Evolutionary conservation across 2,888 invertebrate genomes (phyloP).

Genomic region (Terebella lapidaria): DNA sequence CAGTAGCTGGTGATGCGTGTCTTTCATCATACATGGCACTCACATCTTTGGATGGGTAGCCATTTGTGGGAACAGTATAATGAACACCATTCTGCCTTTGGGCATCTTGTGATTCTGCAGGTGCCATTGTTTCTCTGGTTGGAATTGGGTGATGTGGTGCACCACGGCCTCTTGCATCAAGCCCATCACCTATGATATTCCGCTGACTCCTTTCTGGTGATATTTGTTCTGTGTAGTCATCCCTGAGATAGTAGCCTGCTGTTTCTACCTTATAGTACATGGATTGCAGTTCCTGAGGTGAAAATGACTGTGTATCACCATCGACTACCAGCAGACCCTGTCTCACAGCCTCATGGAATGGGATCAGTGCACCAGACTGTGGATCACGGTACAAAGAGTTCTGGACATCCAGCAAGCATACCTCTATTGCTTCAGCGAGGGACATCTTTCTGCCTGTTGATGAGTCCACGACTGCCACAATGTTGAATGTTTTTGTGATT

Average conservation of each 20-base stretch:
- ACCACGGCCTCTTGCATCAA: not conserved
- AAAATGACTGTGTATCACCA: not conserved
- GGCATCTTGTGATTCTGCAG: too few relatives aligned
- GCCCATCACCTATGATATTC: too few relatives aligned
- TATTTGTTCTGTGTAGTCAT: not conserved
- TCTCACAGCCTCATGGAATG: conserved; percentile 71
- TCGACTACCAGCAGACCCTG: conserved; percentile 64
- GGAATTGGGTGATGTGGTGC: too few relatives aligned
- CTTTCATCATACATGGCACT: too few relatives aligned
- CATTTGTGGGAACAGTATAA: too few relatives aligned
- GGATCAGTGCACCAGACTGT: conserved; percentile 55
- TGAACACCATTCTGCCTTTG: too few relatives aligned
- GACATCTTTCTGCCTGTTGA: conserved; percentile 67
- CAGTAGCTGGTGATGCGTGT: not conserved
- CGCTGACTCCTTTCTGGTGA: too few relatives aligned
- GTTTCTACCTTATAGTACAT: not conserved
- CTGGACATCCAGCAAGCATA: conserved; percentile 51
- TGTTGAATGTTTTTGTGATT: conserved; percentile 72
- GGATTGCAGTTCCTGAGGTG: not conserved
- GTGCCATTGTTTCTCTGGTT: not conserved
- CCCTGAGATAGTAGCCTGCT: not conserved
- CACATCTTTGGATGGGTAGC: too few relatives aligned
- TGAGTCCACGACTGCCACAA: conserved; percentile 76
- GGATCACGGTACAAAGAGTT: conserved; percentile 54
- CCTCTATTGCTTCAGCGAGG: conserved; percentile 46